A percentile compares a stretch with the other conserved stretches of the same genome.
phyloP scores from a whole-genome alignment of 2,888 invertebrate genomes.

The Megastigmus dorsalis region DNA sequence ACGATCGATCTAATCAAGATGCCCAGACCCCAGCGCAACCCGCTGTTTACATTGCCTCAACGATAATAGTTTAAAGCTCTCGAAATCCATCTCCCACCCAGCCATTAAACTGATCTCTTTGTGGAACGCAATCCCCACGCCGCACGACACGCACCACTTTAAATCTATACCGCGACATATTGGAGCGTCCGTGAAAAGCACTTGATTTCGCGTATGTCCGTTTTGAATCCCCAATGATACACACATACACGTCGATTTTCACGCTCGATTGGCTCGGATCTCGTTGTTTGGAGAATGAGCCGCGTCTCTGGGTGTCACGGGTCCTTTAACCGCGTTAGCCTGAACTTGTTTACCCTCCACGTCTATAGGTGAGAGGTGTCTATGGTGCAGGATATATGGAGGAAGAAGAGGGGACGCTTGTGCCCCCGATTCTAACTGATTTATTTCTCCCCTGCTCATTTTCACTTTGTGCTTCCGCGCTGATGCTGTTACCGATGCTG shows the following conservation, averaged over 20 bases:
- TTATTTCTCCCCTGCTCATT: slow-evolving; percentile 19
- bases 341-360: slow-evolving; percentile 32
- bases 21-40: no score
- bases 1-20: no score
- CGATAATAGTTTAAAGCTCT: not conserved
- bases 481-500: not conserved
- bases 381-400: no score
- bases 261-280: slow-evolving; percentile 32
- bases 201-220: not conserved
- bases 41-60: not conserved
- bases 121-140: not conserved
- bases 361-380: no score
- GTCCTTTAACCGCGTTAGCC: not conserved
- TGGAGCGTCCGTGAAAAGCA: not conserved
- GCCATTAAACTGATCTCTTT: slow-evolving; percentile 1
- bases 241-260: not conserved
- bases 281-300: slow-evolving; percentile 24
- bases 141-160: no score
- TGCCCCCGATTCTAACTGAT: slow-evolving; percentile 18
- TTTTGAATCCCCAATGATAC: no score
- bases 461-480: not conserved
- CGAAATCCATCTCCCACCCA: not conserved
- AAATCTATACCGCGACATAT: slow-evolving; percentile 3
- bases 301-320: not conserved
- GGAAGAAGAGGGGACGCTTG: slow-evolving; percentile 15